Evolutionary conservation across 2,888 invertebrate genomes (phyloP).

Genomic region (Eudasyphora cyanicolor): DNA sequence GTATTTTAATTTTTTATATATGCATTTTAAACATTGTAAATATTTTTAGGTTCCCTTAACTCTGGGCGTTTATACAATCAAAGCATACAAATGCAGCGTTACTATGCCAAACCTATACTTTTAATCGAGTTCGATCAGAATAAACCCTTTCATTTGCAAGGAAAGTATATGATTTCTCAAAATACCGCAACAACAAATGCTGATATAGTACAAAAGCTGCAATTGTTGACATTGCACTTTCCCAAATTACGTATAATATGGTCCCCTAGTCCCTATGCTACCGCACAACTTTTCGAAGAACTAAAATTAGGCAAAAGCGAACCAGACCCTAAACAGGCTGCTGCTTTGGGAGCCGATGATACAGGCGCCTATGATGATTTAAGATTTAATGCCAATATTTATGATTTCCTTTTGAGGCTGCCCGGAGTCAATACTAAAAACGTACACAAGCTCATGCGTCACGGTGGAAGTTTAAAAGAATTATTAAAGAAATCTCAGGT

Average conservation of each 20-base stretch:
- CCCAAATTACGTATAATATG: constrained; percentile 95
- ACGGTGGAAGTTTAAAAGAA: constrained; percentile 85
- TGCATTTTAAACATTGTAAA: no score
- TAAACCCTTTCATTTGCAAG: constrained; percentile 94
- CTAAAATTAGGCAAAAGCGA: constrained; percentile 93
- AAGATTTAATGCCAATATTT: constrained; percentile 86
- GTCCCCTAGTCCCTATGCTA: constrained; percentile 98
- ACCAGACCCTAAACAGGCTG: constrained; percentile 87
- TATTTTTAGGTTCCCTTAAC: constrained; percentile 96
- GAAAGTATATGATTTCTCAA: constrained; percentile 89
- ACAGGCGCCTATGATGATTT: constrained; percentile 82
- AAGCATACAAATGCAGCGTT: constrained; percentile 94
- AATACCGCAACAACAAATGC: constrained; percentile 85
- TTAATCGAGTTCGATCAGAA: constrained; percentile 98
- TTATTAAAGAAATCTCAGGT: constrained; percentile 83
- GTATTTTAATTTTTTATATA: no score
- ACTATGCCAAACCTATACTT: constrained; percentile 92
- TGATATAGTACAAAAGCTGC: constrained; percentile 92
- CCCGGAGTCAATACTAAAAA: constrained; percentile 95
- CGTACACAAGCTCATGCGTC: constrained; percentile 87
- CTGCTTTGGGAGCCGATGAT: constrained; percentile 87
- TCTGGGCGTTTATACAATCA: constrained; percentile 97
- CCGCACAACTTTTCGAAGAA: constrained; percentile 97
- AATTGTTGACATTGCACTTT: constrained; percentile 96
- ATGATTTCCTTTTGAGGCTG: constrained; percentile 91